Evolutionary conservation across 2,888 invertebrate species (phyloP).

Genomic region (Camponotus fellah): DNA sequence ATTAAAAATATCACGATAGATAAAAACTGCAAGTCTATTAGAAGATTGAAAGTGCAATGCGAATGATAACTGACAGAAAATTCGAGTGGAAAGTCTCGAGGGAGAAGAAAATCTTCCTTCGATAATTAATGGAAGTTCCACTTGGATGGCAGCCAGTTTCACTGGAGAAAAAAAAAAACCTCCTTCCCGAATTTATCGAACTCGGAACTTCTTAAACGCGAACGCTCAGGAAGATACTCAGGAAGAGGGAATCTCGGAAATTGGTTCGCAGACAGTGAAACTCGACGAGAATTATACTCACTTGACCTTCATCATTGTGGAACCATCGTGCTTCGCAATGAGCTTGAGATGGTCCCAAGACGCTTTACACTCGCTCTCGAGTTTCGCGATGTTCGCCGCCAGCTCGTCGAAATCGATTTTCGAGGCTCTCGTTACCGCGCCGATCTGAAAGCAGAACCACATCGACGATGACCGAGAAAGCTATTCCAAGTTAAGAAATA

Average conservation of each 20-base stretch:
- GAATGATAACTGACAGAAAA: slow-evolving; percentile 70
- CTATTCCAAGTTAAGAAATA: slow-evolving; percentile 13
- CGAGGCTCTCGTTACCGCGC: slow-evolving; percentile 95
- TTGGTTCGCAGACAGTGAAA: slow-evolving; percentile 33
- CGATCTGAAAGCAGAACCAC: slow-evolving; percentile 88
- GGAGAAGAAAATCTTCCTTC: slow-evolving; percentile 72
- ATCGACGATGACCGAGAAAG: slow-evolving; percentile 7
- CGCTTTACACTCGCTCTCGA: slow-evolving; percentile 98
- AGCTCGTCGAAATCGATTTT: slow-evolving; percentile 98
- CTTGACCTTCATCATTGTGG: slow-evolving; percentile 96
- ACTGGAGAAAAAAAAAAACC: slow-evolving; percentile 51
- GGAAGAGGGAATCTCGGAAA: slow-evolving; percentile 41
- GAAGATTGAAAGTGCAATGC: slow-evolving; percentile 51
- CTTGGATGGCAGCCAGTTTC: slow-evolving; percentile 80
- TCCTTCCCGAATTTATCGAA: slow-evolving; percentile 77
- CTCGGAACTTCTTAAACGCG: slow-evolving; percentile 72
- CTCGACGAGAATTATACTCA: slow-evolving; percentile 82
- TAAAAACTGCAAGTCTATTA: slow-evolving; percentile 57
- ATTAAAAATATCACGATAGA: slow-evolving; percentile 36
- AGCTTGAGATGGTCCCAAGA: slow-evolving; percentile 98
- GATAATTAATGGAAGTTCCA: slow-evolving; percentile 82
- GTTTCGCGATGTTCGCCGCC: slow-evolving; percentile 92
- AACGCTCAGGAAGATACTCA: slow-evolving; percentile 23
- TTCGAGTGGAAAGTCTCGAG: slow-evolving; percentile 43
- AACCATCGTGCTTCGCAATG: slow-evolving; percentile 97